Base-by-base conservation (phyloP, 2,888 invertebrate genomes). In the Ectemnius lituratus region DNA sequence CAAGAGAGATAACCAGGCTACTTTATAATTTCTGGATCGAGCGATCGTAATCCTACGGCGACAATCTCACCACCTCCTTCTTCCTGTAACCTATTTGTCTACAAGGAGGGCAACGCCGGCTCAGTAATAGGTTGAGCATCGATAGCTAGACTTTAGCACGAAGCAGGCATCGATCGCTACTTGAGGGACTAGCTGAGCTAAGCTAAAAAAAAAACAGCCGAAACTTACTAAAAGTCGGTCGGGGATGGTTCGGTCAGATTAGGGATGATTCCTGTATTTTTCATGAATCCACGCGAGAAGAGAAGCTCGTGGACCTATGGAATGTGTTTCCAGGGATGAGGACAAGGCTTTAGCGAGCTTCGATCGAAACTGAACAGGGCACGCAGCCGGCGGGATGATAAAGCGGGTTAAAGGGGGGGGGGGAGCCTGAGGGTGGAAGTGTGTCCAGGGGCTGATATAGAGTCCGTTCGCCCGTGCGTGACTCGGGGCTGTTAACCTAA, bases 401-500 rank as follows among this genome's bases (percentile, higher is more conserved):
- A 69, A 77, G 27, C 45, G 69, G 66, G 76, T 18, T 4, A 60
- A 61, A 62, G 37, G 76, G 70, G 62, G 28, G 37, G 76, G 70
- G 62, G 28, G 71, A 66, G 62, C 45, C 2, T 8, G 8, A 28
- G 45, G 59, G 62, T 65, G 71, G 65, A 60, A 71, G 75, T 61
- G 70, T 65, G 65, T 76, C 62, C 65, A 62, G 65, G 37, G 20
- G 49, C 37, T 37, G 49, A 49, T 64, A 72, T 63, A 67, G 62
- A 23, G 75, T 61, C 72, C 45, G 72, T 68, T 62, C 67, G 60
- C 8, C 45, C 49, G 71, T 84, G 86, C 87, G 87, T 88, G 87
- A 87, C 88, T 79, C 76, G 73, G 69, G 83, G 82, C 86, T 86
- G 86, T 88, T 88, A 88, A 86, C 86, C 86, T 76, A 84, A 77